Evolutionary conservation across 2,888 invertebrate genomes (phyloP).

Genomic region (Tetragonisca angustula): DNA sequence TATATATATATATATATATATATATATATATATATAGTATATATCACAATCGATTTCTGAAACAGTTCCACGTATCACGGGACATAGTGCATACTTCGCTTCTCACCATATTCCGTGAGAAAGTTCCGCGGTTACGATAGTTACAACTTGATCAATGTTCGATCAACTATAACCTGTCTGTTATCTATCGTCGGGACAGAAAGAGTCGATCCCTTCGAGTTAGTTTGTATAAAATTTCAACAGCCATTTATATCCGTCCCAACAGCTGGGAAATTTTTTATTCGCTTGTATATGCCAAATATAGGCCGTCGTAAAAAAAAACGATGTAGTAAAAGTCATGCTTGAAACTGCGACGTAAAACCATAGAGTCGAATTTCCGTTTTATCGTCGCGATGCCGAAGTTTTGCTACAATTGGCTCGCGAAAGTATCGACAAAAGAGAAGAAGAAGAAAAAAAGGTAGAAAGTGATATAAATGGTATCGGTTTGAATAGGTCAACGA

Average conservation of each 20-base stretch:
- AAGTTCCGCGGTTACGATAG: neutral
- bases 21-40: too few relatives aligned
- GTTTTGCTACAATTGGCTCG: slow-evolving; percentile 13
- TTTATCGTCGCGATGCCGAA: slow-evolving; percentile 27
- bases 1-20: too few relatives aligned
- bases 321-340: neutral
- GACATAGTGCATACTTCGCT: neutral
- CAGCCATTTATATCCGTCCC: neutral
- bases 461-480: neutral
- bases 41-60: too few relatives aligned
- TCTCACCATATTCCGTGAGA: neutral
- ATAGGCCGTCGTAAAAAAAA: slow-evolving; percentile 6
- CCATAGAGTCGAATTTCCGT: slow-evolving; percentile 21
- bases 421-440: neutral
- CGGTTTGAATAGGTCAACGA: neutral
- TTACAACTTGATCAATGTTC: neutral
- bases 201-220: neutral
- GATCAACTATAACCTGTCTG: neutral
- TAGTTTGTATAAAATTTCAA: neutral
- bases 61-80: neutral
- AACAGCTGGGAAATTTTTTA: slow-evolving; percentile 1
- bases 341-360: neutral
- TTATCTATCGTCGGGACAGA: neutral
- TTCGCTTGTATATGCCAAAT: neutral
- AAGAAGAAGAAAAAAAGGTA: neutral